Percentiles rank a stretch among this genome's conserved stretches.
Conservation (phyloP, 2,113 vertebrate species). For the Nannobrachium achirus region DNA sequence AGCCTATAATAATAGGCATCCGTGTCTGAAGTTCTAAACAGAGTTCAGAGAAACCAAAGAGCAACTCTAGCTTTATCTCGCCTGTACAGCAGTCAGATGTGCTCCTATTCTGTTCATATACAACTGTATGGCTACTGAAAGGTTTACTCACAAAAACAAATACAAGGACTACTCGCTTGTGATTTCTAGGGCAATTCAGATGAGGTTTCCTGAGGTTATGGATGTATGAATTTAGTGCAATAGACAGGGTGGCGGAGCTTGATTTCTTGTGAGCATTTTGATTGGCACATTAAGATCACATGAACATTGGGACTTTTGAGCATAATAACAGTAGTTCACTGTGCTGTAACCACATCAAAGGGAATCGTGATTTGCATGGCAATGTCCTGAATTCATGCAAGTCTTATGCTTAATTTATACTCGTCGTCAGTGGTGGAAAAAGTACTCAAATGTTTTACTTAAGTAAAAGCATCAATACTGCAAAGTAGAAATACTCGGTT, state of each 20-base stretch:
- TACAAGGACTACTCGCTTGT: slow-evolving; percentile 27
- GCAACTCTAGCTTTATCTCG: slow-evolving; percentile 57
- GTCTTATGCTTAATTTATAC: no score
- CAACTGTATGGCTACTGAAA: background rate
- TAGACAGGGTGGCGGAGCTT: background rate
- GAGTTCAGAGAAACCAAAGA: slow-evolving; percentile 74
- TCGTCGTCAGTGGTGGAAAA: no score
- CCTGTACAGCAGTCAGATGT: slow-evolving; percentile 43
- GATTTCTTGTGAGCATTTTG: slow-evolving; percentile 16
- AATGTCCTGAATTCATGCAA: no score
- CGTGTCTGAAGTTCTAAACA: slow-evolving; percentile 43
- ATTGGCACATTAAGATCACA: slow-evolving; percentile 4
- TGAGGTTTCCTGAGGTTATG: background rate
- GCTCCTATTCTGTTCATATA: slow-evolving; percentile 17
- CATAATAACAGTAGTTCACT: slow-evolving; percentile 49
- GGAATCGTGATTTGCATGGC: background rate
- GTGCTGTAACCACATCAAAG: slow-evolving; percentile 43
- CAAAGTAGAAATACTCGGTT: no score
- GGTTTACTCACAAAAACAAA: slow-evolving; percentile 10
- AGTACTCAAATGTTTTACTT: no score
- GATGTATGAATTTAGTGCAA: background rate
- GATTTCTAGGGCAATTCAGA: slow-evolving; percentile 26
- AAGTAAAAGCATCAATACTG: no score
- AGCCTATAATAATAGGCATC: background rate
- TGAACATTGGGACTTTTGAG: background rate